Base-by-base conservation (phyloP, 2,888 invertebrate species). In the Platerodrilus igneus region DNA sequence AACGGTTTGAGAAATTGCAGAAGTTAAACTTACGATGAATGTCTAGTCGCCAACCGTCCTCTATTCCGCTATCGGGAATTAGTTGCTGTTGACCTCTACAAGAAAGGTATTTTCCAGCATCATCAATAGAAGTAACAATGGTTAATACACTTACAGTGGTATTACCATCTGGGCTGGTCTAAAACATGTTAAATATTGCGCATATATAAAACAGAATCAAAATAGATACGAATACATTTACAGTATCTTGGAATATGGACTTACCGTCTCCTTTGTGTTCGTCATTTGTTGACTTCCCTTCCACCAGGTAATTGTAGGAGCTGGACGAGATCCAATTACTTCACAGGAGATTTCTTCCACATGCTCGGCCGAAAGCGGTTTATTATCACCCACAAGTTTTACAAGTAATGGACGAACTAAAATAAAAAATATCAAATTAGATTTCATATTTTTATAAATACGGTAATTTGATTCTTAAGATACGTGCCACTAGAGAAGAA, bases 11-110 rank as follows among this genome's bases (percentile, higher is more conserved):
- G n/a, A n/a, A n/a, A n/a, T n/a, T n/a, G n/a, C n/a, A n/a, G n/a
- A n/a, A n/a, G n/a, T n/a, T n/a, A 47, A 41, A 81, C 89, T 86
- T 72, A 90, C 90, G 89, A 64, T 86, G 79, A 56, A 91, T 85
- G 68, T 83, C 80, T 57, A 90, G 76, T 63, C 80, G 81, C 86
- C 86, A 87, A 43, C 78, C 79, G 59, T 87, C 86, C 67, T 88
- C 86, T 51, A 86, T 75, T 21, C 80, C 79, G 23, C 85, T 81
- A 59, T 83, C 81, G 2, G 80, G 77, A 56, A 90, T 81, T 56
- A 78, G 75, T 37, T 80, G 74, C 61, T 88, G 87, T 55, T 85
- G 85, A 6, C 83, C 87, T 37, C 83, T 77, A 66, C 90, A 91
- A 32, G 82, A 77, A 52, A 91, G 72, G 62, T 76, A 76, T 68